Evolutionary conservation across 2,797 vertebrate species (phyloP), one percentile per base, ranked within the genome.

Genomic region (Enteromius thamalakanensis): DNA sequence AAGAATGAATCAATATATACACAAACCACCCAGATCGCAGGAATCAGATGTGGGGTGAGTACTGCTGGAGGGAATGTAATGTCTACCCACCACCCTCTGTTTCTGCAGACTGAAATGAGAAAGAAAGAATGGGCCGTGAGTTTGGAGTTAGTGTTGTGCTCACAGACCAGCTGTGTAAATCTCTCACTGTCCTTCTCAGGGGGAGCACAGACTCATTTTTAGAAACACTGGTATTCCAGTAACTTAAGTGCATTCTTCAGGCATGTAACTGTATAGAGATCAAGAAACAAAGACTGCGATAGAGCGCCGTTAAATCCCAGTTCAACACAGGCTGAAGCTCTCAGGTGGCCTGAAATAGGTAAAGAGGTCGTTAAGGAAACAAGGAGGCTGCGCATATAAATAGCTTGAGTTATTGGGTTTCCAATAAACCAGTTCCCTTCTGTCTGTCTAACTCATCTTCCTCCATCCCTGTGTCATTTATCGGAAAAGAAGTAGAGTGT

Each of bases 111-210:
- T 80, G 69, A 75, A 79, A 23, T 37, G 70, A 80, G 29, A 76
- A 67, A 82, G 70, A 76, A 58, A 82, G 80, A 74, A 65, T 58
- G 80, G 65, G 65, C 12, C 8, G 37, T 69, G 65, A 80, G 58
- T 79, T 79, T 67, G 65, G 83, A 82, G 78, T 65, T 67, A 86
- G 76, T 68, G 23, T 71, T 87, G 76, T 71, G 19, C 83, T 85
- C 80, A 82, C 69, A 79, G 85, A 82, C 88, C 89, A 87, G 88
- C 89, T 90, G 88, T 88, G 89, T 88, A 89, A 90, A 90, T 90
- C 86, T 88, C 80, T 87, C 86, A 86, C 84, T 88, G 81, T 82
- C 79, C 26, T 85, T 53, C 60, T 69, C 76, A 84, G 76, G 65
- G 75, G 64, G 69, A 83, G 65, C 81, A 85, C 86, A 86, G 87